These are phyloP conservation scores for Phocoena phocoena DNA, from an alignment of 2,113 vertebrate species.

Conservation along the genomic window DNA sequence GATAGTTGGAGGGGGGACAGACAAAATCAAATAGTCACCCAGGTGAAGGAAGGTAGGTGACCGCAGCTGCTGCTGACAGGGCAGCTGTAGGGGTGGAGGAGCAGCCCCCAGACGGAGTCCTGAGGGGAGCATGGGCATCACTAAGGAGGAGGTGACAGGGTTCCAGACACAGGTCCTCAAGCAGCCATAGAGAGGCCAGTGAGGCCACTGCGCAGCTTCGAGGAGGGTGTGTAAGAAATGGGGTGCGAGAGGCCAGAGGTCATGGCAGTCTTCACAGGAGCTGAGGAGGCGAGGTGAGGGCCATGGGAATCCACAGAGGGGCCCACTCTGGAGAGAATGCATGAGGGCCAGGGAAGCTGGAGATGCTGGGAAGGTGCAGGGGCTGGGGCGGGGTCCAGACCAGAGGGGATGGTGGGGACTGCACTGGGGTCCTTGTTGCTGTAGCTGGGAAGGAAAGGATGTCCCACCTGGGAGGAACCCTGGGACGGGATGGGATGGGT, in stretches of 20 bases:
- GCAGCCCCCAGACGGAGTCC: background rate
- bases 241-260: too few species aligned
- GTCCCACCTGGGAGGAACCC: background rate
- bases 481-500: background rate
- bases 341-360: too few species aligned
- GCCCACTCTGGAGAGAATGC: fast-evolving
- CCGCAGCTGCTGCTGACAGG: fast-evolving
- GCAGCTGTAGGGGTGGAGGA: fast-evolving
- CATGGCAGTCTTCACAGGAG: background rate
- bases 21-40: fast-evolving
- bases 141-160: background rate
- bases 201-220: background rate
- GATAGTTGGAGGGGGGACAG: background rate
- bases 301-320: fast-evolving
- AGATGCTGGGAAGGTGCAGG: background rate
- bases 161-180: background rate
- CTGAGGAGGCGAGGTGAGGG: background rate
- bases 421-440: background rate
- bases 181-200: background rate
- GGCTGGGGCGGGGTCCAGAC: background rate
- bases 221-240: background rate
- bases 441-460: fast-evolving
- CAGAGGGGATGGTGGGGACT: fast-evolving
- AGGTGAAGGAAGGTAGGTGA: background rate
- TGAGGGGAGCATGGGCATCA: fast-evolving